A percentile compares a stretch with the other conserved stretches of the same genome.
Conservation (phyloP, 2,797 vertebrate species). For the Aulostomus chinensis region DNA sequence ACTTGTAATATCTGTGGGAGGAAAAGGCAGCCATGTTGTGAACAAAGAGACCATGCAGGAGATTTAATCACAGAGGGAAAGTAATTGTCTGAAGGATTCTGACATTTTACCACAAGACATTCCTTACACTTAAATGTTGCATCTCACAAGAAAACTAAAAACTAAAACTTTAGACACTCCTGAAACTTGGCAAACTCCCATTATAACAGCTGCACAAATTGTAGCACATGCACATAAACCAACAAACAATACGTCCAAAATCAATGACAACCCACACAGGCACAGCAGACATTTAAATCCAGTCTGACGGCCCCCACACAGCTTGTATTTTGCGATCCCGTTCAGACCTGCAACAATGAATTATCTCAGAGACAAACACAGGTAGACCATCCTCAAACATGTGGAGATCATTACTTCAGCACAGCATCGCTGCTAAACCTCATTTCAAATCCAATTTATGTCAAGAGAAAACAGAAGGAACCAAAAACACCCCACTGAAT, state of each 20-base stretch:
- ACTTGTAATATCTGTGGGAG: slow-evolving; percentile 9
- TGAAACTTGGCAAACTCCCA: slow-evolving; percentile 14
- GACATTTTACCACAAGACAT: slow-evolving; percentile 32
- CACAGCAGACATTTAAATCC: slow-evolving; percentile 47
- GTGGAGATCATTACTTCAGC: slow-evolving; percentile 12
- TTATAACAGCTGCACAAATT: background rate
- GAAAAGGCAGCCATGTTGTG: background rate
- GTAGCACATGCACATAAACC: too few species aligned
- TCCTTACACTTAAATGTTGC: slow-evolving; percentile 28
- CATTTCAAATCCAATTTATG: background rate
- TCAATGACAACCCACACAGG: slow-evolving; percentile 21
- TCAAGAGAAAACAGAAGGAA: background rate
- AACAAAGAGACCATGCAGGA: slow-evolving; percentile 9
- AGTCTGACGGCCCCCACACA: slow-evolving; percentile 1
- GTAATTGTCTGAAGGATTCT: slow-evolving; percentile 14
- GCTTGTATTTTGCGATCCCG: background rate
- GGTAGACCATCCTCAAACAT: background rate
- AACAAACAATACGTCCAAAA: slow-evolving; percentile 1
- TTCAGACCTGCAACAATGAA: slow-evolving; percentile 7
- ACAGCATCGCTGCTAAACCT: background rate
- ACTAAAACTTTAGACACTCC: background rate
- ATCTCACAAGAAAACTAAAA: background rate
- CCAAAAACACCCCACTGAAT: background rate
- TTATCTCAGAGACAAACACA: slow-evolving; percentile 1
- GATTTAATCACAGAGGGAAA: slow-evolving; percentile 22